Evolutionary conservation across 2,113 vertebrate genomes (phyloP).

Genomic region (Cyphomyrus discorhynchus): DNA sequence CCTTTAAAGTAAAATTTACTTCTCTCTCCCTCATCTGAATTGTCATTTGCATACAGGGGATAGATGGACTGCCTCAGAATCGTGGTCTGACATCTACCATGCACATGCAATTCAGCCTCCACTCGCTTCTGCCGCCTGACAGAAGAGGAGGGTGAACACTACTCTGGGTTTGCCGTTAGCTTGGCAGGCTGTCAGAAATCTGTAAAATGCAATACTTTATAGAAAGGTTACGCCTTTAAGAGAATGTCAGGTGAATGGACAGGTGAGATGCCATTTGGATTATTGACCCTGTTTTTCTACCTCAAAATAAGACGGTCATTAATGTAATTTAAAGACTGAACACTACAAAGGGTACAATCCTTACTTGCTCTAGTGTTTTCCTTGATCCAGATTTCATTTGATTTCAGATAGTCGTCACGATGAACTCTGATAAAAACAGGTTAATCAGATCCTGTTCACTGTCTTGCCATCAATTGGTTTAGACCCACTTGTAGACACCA

Average conservation of each 20-base stretch:
- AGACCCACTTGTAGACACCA: neutral
- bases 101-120: neutral
- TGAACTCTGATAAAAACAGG: neutral
- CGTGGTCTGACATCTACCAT: neutral
- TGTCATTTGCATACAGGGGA: neutral
- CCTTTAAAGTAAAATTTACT: slow-evolving; percentile 1
- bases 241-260: neutral
- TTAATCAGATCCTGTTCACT: neutral
- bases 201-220: neutral
- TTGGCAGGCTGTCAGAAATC: neutral
- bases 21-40: neutral
- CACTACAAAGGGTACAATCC: neutral
- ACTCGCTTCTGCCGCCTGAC: neutral
- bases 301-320: neutral
- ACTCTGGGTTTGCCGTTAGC: neutral
- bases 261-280: neutral
- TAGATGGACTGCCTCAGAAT: neutral
- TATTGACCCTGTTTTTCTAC: neutral
- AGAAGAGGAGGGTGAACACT: neutral
- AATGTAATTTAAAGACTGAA: neutral
- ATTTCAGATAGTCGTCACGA: neutral
- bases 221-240: neutral
- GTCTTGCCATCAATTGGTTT: neutral
- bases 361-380: neutral
- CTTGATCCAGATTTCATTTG: neutral